Percentiles rank a stretch among this genome's conserved stretches.
phyloP scores from a whole-genome alignment of 2,888 invertebrate species.

The Odontomyia ornata region DNA sequence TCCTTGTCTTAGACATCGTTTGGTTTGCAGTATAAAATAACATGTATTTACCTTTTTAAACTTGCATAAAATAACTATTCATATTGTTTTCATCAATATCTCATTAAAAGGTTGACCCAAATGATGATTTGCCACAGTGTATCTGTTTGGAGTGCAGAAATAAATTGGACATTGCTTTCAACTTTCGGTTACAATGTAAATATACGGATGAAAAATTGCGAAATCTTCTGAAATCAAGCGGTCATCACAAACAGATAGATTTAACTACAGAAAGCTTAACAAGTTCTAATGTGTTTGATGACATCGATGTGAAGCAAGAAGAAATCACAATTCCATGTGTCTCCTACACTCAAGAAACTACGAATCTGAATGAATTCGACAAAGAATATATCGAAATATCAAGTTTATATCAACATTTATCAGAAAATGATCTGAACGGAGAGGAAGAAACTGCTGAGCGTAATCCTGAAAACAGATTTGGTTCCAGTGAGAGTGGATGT shows the following conservation, averaged over 20 bases:
- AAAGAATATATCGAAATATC: too few relatives aligned
- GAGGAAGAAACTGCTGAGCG: too few relatives aligned
- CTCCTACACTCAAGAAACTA: too few relatives aligned
- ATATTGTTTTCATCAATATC: too few relatives aligned
- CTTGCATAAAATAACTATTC: too few relatives aligned
- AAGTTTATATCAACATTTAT: too few relatives aligned
- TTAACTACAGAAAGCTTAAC: neutral
- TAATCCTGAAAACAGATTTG: too few relatives aligned
- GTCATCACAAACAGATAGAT: neutral
- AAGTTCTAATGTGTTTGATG: neutral
- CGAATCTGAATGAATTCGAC: too few relatives aligned
- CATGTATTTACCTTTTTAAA: too few relatives aligned
- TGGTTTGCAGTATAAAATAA: too few relatives aligned
- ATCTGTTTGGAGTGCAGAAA: neutral
- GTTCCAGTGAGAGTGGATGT: neutral
- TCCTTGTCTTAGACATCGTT: too few relatives aligned
- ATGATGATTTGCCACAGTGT: neutral
- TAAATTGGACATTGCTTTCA: neutral
- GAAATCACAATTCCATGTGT: neutral
- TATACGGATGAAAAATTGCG: neutral
- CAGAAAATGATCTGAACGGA: too few relatives aligned
- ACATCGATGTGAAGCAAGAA: neutral
- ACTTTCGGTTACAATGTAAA: neutral
- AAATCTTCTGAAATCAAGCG: neutral
- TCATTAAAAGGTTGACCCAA: neutral